Percentiles rank a stretch among this genome's conserved stretches.
These are phyloP conservation scores for Galeruca laticollis DNA, from an alignment of 2,888 invertebrate species.

Conservation along the genomic window DNA sequence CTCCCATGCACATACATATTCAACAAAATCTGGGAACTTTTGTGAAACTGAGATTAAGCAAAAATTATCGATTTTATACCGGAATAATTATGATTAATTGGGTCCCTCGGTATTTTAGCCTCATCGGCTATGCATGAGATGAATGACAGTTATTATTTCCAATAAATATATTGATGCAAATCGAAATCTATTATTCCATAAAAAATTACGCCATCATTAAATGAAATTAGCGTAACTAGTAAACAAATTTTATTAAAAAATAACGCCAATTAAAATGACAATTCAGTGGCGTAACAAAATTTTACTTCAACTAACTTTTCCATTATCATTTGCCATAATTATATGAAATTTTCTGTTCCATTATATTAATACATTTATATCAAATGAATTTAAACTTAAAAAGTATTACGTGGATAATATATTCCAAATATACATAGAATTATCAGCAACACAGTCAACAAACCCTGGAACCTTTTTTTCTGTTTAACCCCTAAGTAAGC, in stretches of 20 bases:
- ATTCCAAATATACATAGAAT: no score
- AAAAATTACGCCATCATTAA: conserved; percentile 29
- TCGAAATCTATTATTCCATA: conserved; percentile 39
- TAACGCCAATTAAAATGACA: conserved; percentile 20
- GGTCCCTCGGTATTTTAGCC: neutral
- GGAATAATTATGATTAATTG: neutral
- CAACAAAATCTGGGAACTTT: no score
- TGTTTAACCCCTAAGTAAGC: no score
- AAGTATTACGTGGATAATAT: no score
- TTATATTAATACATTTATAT: no score
- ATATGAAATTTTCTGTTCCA: no score
- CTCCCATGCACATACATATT: no score
- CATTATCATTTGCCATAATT: neutral
- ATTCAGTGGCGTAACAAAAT: conserved; percentile 18
- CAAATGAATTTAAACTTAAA: no score
- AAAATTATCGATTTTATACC: neutral
- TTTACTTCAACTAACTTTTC: no score
- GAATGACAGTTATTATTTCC: conserved; percentile 42
- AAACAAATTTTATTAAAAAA: conserved; percentile 28
- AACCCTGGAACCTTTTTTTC: no score
- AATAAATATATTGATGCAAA: conserved; percentile 41
- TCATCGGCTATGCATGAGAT: conserved; percentile 7
- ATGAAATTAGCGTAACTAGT: conserved; percentile 22
- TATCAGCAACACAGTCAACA: no score
- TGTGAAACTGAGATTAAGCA: no score